Evolutionary conservation across 1,140 invertebrate genomes (phyloP), one percentile per base, ranked within the genome.

Genomic region (Lepidurus arcticus): DNA sequence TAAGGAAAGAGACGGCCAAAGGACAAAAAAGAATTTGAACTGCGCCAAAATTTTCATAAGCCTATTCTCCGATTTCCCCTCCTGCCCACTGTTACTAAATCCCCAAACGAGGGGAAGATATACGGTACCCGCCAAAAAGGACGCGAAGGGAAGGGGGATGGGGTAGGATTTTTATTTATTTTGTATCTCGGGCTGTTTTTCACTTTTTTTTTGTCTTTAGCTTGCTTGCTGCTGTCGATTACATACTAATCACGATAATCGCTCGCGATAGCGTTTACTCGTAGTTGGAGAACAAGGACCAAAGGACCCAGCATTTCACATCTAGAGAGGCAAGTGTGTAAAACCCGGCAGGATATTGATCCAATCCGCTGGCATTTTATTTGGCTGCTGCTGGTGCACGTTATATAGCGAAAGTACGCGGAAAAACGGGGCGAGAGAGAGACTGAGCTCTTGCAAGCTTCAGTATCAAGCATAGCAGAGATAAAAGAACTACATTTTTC

Each of bases 381-480:
- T 65, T 65, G 53, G 53, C 53, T 65, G 53, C 53, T 65, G 53
- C 9, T 65, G 53, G 16, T 65, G 53, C 53, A 65, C 53, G 53
- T 65, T 21, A 65, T 65, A 65, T 1, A 65, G 53, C 21, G 53
- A 65, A 65, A 65, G 53, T 13, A 16, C 53, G 53, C 53, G 53
- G 53, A 16, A 65, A 65, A 65, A 65, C 21, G 16, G 21, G 8
- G 53, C 6, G 13, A 21, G 53, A 65, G 53, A 65, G 53, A 65
- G 21, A 65, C 53, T 65, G 53, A 65, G n/a, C 6, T 65, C 21
- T 65, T 65, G 13, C 53, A n/a, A n/a, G 53, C 53, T 65, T 3
- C 9, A 65, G 6, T n/a, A 65, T 5, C 6, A 7, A 65, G 21
- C 9, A 7, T 11, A 65, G 21, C 9, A 65, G 53, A 65, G 21